These are phyloP conservation scores for Sesamia inferens DNA, from an alignment of 2,888 invertebrate genomes.

Conservation along the genomic window DNA sequence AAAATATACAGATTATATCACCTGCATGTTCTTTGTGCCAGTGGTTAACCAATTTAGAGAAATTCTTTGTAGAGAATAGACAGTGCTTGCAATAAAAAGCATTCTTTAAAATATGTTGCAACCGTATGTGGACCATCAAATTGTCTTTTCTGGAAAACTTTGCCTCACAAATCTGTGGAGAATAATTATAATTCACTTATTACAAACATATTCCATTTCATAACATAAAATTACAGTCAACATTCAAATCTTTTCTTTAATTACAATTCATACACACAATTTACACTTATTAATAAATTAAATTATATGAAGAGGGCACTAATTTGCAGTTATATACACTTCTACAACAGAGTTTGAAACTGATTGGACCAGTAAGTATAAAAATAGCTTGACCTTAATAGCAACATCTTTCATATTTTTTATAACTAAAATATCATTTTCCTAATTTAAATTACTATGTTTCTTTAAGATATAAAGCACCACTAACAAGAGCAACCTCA, in stretches of 20 bases:
- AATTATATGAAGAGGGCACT: background rate
- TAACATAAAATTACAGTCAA: background rate
- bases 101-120: conserved; percentile 84
- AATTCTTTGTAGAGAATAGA: conserved; percentile 75
- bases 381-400: background rate
- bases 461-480: background rate
- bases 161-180: conserved; percentile 90
- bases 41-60: conserved; percentile 81
- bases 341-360: background rate
- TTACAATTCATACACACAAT: background rate
- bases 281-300: background rate
- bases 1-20: conserved; percentile 50
- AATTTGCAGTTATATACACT: background rate
- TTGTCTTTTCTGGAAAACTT: conserved; percentile 93
- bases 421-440: background rate
- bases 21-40: conserved; percentile 78
- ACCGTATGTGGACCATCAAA: conserved; percentile 92
- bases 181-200: conserved; percentile 8
- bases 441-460: background rate
- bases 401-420: background rate
- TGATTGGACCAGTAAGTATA: background rate
- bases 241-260: background rate
- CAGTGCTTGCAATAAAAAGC: conserved; percentile 79
- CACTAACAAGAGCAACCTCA: background rate
- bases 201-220: background rate